Evolutionary conservation across 1,140 invertebrate genomes (phyloP), one percentile per base, ranked within the genome.

Genomic region (Pogonognathellus flavescens): DNA sequence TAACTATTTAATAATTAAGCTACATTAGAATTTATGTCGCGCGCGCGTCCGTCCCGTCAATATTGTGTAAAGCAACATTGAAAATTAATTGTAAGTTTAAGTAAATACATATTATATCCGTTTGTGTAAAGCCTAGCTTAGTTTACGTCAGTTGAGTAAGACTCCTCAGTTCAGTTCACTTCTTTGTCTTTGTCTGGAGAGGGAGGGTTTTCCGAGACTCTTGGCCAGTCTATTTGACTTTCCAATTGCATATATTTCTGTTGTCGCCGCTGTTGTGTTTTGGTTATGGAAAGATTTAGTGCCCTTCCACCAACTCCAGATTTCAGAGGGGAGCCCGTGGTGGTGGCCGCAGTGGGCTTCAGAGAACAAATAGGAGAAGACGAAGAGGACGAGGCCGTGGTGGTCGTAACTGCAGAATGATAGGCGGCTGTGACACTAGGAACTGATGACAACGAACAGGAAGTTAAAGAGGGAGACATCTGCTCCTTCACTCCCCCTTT

Each of bases 81-180:
- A 76, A 49, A 76, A 76, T 49, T 76, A 50, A 49, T 50, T 16
- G 16, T 41, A 70, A 25, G 41, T 76, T 66, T 66, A 66, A 66
- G 62, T 66, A 66, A 66, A 66, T 66, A 66, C 62, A 76, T 50
- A 57, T 57, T n/a, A 57, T 57, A 76, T 76, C 70, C 70, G 14
- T 76, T 76, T 76, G 70, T 50, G 14, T 76, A 76, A 50, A 49
- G 31, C 41, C 41, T 76, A 76, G 70, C 25, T 76, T 76, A 76
- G 70, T 50, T 72, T 76, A 76, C 70, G 70, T 76, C 70, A 76
- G 70, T 76, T 76, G 70, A 76, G 70, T 76, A 76, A 76, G 70
- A 76, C 70, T 76, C 41, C 31, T 76, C 70, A 76, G 70, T 76
- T 76, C 70, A 76, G 70, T 76, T 76, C 70, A 76, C 70, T 76